These are phyloP conservation scores for Spizaetus ornatus DNA, from an alignment of 2,113 vertebrate genomes.

Conservation along the genomic window DNA sequence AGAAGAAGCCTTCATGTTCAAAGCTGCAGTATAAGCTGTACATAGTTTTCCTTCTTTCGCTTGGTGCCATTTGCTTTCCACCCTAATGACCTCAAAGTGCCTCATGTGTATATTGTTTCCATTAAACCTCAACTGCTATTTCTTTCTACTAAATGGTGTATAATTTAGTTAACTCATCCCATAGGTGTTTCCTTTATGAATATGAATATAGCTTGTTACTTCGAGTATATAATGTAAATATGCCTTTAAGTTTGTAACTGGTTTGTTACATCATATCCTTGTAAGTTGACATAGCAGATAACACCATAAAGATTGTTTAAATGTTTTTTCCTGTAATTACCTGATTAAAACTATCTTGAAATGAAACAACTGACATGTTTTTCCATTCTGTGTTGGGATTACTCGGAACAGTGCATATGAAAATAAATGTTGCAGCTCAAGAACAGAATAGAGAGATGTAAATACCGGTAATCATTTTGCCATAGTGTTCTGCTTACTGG, in stretches of 20 bases:
- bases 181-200: conserved; percentile 83
- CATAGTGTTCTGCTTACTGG: neutral
- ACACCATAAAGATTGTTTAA: conserved; percentile 90
- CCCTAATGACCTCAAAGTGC: conserved; percentile 90
- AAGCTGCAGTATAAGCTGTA: conserved; percentile 81
- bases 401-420: neutral
- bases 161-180: conserved; percentile 87
- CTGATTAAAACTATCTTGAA: conserved; percentile 76
- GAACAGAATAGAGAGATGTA: neutral
- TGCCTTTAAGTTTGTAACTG: conserved; percentile 90
- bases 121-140: conserved; percentile 82
- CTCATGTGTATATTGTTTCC: conserved; percentile 89
- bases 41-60: conserved; percentile 72
- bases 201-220: conserved; percentile 87
- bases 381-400: conserved; percentile 52
- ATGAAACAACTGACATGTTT: conserved; percentile 57
- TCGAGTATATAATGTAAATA: conserved; percentile 96
- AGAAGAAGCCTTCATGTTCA: conserved; percentile 79
- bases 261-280: conserved; percentile 90
- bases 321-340: conserved; percentile 71
- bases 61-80: conserved; percentile 82
- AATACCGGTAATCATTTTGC: neutral
- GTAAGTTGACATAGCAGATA: conserved; percentile 91
- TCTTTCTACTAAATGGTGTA: conserved; percentile 86
- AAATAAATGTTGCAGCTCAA: neutral